Evolutionary conservation across 1,140 invertebrate genomes (phyloP), one percentile per base, ranked within the genome.

Genomic region (Zaprionus taronus): DNA sequence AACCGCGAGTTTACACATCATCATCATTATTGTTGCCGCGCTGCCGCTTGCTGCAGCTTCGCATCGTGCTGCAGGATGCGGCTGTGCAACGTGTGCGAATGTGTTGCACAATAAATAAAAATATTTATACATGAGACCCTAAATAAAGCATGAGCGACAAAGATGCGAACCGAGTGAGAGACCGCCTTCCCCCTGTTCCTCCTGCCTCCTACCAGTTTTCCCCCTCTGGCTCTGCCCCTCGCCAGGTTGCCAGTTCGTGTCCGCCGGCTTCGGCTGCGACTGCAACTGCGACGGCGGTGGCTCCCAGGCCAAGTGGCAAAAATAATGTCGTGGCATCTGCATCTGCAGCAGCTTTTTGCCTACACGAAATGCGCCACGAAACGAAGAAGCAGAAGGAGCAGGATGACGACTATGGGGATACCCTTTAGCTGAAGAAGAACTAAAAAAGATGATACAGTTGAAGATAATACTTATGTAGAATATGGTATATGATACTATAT

Each of bases 21-120:
- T 90, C 85, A 90, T 90, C 85, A 90, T 89, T 89, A 89, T 89
- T 79, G 85, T 89, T 83, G 84, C 75, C 68, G 67, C 73, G 49
- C 38, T 31, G 60, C 28, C 11, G 24, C 47, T 12, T 20, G 47
- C 47, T n/a, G 47, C 47, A 12, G 65, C 76, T 69, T 68, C 67
- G 77, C 31, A 34, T 87, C 83, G 83, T 87, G 83, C 83, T 80
- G 63, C 63, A 72, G 67, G 47, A 44, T 64, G 70, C 61, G 17
- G 58, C 53, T 26, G 26, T 24, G 11, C 84, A 87, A 89, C 79
- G 84, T 90, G 85, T 89, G 85, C 81, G 85, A 90, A 90, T 90
- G 85, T 90, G 85, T 90, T 90, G 85, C 81, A 90, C 85, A 90
- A 90, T 90, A 90, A 90, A 90, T 90, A 90, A 90, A 90, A 90